Base-by-base conservation (phyloP, 2,113 vertebrate species). In the Macroglossus sobrinus region DNA sequence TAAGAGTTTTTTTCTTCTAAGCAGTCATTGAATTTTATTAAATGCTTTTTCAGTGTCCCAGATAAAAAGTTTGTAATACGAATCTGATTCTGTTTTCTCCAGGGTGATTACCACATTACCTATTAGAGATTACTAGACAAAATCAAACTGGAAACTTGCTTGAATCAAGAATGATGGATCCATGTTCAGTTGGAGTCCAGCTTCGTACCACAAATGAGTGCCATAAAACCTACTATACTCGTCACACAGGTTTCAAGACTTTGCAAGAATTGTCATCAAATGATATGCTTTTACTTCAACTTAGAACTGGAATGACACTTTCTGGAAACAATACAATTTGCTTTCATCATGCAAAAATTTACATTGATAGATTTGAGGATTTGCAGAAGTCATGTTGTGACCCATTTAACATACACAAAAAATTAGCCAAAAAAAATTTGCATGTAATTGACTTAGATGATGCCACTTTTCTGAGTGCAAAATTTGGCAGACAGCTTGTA, bases 361-460 rank as follows among this genome's bases (percentile, higher is more conserved):
- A 98, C 93, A 98, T 99, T 63, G 98, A 99, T 69, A 98, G 98
- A 75, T 99, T 98, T 88, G 98, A 99, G 94, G 98, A 99, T 96
- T 94, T 98, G 35, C 99, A 99, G 10, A 99, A 98, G 38, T 98
- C 98, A 0, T 99, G 99, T 26, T 99, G 98, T 76, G 98, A 99
- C 94, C 99, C 99, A 78, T 99, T 99, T 95, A 99, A 98, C 22
- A 98, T 98, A 89, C 98, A 99, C 96, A 99, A 98, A 95, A 99
- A 99, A 38, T 72, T 98, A 1, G 98, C 98, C 5, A 99, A 98
- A 98, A 99, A 99, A 89, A 99, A 95, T 88, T 95, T 99, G 68
- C 96, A 98, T 89, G 97, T 98, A 2, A 98, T 99, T 88, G 99
- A 99, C 68, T 98, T 99, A 68, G 98, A 99, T 87, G 98, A 99